Evolutionary conservation across 2,888 invertebrate species (phyloP).

Genomic region (Aporophyla nigra): DNA sequence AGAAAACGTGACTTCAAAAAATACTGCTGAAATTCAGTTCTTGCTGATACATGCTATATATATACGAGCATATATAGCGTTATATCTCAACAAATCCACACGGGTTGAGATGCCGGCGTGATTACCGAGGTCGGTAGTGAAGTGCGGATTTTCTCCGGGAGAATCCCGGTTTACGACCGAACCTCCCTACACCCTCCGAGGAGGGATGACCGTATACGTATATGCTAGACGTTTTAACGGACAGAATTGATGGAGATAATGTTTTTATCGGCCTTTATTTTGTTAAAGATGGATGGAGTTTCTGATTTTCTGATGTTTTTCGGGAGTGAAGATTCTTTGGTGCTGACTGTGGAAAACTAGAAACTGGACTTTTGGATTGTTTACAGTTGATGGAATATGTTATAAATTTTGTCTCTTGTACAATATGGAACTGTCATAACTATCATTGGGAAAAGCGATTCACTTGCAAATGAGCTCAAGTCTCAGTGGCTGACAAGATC

Average conservation of each 20-base stretch:
- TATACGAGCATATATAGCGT: slow-evolving; percentile 66
- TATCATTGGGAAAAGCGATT: not conserved
- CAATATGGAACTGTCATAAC: not conserved
- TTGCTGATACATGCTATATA: slow-evolving; percentile 51
- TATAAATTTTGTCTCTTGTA: not conserved
- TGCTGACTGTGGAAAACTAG: not conserved
- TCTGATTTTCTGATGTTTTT: slow-evolving; percentile 48
- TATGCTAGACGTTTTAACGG: slow-evolving; percentile 67
- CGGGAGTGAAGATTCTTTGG: not conserved
- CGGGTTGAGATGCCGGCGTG: slow-evolving; percentile 78
- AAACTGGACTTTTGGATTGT: not conserved
- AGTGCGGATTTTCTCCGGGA: slow-evolving; percentile 86
- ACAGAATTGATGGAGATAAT: slow-evolving; percentile 73
- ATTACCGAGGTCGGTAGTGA: slow-evolving; percentile 86
- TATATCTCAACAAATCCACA: slow-evolving; percentile 82
- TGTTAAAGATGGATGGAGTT: slow-evolving; percentile 59
- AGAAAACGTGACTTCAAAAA: slow-evolving; percentile 57
- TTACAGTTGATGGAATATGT: not conserved
- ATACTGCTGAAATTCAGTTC: slow-evolving; percentile 44
- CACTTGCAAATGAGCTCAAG: too few relatives aligned
- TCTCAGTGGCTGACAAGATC: not conserved
- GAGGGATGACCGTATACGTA: slow-evolving; percentile 77
- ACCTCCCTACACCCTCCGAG: slow-evolving; percentile 71
- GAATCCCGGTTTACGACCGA: slow-evolving; percentile 88
- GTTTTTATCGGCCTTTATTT: slow-evolving; percentile 67